Base-by-base conservation (phyloP, 2,113 vertebrate species). In the Lagenorhynchus albirostris region DNA sequence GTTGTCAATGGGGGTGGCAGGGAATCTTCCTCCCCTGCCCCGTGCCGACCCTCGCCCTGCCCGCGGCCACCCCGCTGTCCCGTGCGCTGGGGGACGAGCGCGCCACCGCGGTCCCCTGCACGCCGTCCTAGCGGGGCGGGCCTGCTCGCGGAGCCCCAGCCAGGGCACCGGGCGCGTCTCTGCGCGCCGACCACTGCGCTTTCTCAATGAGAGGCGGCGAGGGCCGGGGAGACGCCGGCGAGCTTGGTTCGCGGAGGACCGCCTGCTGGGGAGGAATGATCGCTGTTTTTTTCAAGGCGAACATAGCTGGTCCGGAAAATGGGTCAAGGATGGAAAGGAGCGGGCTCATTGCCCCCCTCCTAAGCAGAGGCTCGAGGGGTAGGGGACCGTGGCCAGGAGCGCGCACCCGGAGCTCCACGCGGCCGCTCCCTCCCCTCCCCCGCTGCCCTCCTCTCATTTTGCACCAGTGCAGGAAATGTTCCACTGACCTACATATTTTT, bases 401-500 rank as follows among this genome's bases (percentile, higher is more conserved):
- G 76, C 83, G 73, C 80, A 8, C 93, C 60, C 80, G 0, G 83
- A 44, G 93, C 93, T 80, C 96, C 68, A 26, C 97, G 92, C 96
- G 76, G 95, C 89, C 62, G 97, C 96, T 74, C 68, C 38, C 26
- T 96, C 96, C 97, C 95, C 95, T 84, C 92, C 96, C 90, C 92
- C 89, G 62, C 96, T 63, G 92, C 97, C 95, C 95, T 97, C 92
- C 87, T 97, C 97, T 97, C 89, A 97, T 97, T 97, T 98, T 98
- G 98, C 98, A 98, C 97, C 98, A 98, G 98, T 98, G 98, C 98
- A 98, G 98, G 98, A 98, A 99, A 99, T 98, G 99, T 98, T 99
- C 98, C 99, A 99, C 99, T 99, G 99, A 99, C 99, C 99, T 99
- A 99, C 98, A 99, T 99, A 99, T 98, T 99, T 98, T 99, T 98